Conservation (phyloP, 2,113 vertebrate genomes). For the Chinchilla lanigera region DNA sequence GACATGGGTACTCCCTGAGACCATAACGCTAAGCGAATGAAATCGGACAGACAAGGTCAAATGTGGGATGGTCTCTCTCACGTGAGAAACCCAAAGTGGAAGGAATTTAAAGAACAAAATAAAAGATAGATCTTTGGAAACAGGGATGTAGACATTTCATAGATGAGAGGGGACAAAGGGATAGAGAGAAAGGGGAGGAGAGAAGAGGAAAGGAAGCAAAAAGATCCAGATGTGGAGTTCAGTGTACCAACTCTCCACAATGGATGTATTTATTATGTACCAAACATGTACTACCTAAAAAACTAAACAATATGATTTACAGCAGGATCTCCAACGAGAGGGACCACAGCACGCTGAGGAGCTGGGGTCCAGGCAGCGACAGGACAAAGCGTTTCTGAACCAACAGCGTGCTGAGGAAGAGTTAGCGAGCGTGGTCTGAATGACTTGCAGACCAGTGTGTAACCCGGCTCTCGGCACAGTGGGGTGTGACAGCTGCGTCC, state of each 20-base stretch:
- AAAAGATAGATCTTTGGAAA: neutral
- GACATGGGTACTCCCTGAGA: neutral
- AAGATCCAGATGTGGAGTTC: neutral
- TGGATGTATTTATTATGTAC: neutral
- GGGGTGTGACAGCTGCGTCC: accelerated
- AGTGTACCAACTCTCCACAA: neutral
- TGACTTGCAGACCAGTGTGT: neutral
- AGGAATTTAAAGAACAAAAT: neutral
- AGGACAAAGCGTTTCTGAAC: neutral
- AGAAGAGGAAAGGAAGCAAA: neutral
- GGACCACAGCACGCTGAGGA: neutral
- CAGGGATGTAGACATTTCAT: neutral
- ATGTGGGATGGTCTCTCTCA: neutral
- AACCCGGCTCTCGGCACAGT: accelerated
- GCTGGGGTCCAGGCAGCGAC: neutral
- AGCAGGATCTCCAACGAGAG: neutral
- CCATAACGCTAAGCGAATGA: neutral
- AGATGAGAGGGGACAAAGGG: neutral
- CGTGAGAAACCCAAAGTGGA: neutral
- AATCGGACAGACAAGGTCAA: neutral
- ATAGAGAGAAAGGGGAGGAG: neutral
- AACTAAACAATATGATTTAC: neutral
- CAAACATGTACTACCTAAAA: neutral
- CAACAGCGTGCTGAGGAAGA: neutral
- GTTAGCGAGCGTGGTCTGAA: neutral